Evolutionary conservation across 2,797 vertebrate species (phyloP).

Genomic region (Tympanoctomys barrerae): DNA sequence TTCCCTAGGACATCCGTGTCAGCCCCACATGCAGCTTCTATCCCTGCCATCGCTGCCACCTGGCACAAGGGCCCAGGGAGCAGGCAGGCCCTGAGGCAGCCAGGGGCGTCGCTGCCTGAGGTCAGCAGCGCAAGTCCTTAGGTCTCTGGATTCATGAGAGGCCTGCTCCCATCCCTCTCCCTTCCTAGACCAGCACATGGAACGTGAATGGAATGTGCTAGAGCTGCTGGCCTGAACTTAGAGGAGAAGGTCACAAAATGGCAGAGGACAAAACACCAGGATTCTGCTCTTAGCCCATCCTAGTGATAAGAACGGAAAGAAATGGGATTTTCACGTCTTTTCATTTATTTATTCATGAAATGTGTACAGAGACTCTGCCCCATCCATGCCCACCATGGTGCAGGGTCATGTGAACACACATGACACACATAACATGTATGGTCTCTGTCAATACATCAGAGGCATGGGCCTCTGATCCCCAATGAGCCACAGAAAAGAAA

Average conservation of each 20-base stretch:
- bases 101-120: not conserved
- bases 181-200: not conserved
- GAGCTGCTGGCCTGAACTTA: not conserved
- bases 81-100: no score
- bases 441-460: not conserved
- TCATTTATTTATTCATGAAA: not conserved
- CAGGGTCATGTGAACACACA: not conserved
- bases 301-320: not conserved
- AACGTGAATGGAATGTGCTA: not conserved
- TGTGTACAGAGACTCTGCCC: not conserved
- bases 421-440: not conserved
- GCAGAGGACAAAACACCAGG: not conserved
- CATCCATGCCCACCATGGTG: not conserved
- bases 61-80: not conserved
- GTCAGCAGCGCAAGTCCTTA: not conserved
- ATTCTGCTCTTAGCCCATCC: not conserved
- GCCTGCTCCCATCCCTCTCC: not conserved
- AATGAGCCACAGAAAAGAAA: not conserved
- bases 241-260: not conserved
- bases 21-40: accelerated
- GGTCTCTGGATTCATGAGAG: not conserved
- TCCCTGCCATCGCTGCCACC: not conserved
- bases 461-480: not conserved
- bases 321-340: not conserved
- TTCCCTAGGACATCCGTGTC: not conserved